Conservation (phyloP, 2,797 vertebrate species). For the Yasuhikotakia modesta region DNA sequence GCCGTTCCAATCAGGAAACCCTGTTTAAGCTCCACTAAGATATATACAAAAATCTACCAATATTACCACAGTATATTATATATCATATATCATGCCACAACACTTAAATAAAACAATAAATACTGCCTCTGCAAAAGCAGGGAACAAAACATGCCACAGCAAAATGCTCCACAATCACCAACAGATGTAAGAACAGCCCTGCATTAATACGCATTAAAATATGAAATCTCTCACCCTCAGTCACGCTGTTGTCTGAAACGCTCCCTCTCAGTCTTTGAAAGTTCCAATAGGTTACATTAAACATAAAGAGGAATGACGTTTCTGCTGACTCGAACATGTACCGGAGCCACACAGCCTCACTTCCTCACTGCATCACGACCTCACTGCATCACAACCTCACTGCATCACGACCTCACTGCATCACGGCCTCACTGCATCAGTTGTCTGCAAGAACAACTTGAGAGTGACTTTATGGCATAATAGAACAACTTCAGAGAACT, state of each 20-base stretch:
- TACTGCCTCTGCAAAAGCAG: background rate
- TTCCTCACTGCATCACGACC: no score
- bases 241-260: background rate
- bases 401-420: no score
- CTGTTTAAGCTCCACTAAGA: no score
- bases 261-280: background rate
- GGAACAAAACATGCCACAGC: background rate
- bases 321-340: constrained; percentile 85
- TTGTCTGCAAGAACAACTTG: no score
- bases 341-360: constrained; percentile 73
- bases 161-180: background rate
- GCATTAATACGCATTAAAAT: background rate
- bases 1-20: background rate
- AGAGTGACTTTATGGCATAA: no score
- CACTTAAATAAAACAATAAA: background rate
- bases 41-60: no score
- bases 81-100: no score
- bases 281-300: background rate
- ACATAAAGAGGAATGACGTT: constrained; percentile 29
- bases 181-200: background rate
- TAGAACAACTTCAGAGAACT: no score
- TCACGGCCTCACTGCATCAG: no score
- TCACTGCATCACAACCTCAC: no score
- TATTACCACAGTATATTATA: no score
- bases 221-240: constrained; percentile 44